Base-by-base conservation (phyloP, 2,797 vertebrate species). In the Eulemur coronatus region DNA sequence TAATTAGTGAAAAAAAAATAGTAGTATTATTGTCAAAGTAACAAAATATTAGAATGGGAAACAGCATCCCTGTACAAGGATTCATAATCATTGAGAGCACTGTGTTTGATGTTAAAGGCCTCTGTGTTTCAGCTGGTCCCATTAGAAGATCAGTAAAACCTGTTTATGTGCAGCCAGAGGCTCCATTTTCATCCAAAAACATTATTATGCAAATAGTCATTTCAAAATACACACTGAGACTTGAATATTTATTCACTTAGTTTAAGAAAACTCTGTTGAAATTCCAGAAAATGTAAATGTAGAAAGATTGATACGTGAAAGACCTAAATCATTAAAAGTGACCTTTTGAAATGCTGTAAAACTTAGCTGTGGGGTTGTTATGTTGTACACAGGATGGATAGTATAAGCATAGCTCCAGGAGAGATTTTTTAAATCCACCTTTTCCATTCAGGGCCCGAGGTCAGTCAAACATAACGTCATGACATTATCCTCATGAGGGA, bases 171-270 rank as follows among this genome's bases (percentile, higher is more conserved):
- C 22, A 94, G 24, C 84, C 94, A 93, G 93, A 97, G 72, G 91
- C 86, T 89, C 57, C 79, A 93, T 95, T 97, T 98, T 92, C 63
- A 93, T 95, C 84, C 96, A 78, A 88, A 97, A 94, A 97, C 48
- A 86, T 97, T 97, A 90, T 97, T 97, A 96, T 91, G n/a, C 61
- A 95, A 76, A 86, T 96, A 93, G 86, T 93, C 1, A 59, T 97
- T 97, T 96, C 63, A 72, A 98, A 95, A 88, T 72, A 24, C 90
- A 97, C 38, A 95, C 55, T 91, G 87, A 94, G 93, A 30, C 24
- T 90, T 96, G 95, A 93, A 73, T 97, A 92, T 97, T 95, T 96
- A 95, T 96, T 92, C 61, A 85, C 35, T 96, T 91, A 87, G 67
- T 72, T 94, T 81, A 96, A 94, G 97, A 73, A 94, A 97, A 94